Evolutionary conservation across 2,888 invertebrate species (phyloP), one percentile per base, ranked within the genome.

Genomic region (Pocota personata): DNA sequence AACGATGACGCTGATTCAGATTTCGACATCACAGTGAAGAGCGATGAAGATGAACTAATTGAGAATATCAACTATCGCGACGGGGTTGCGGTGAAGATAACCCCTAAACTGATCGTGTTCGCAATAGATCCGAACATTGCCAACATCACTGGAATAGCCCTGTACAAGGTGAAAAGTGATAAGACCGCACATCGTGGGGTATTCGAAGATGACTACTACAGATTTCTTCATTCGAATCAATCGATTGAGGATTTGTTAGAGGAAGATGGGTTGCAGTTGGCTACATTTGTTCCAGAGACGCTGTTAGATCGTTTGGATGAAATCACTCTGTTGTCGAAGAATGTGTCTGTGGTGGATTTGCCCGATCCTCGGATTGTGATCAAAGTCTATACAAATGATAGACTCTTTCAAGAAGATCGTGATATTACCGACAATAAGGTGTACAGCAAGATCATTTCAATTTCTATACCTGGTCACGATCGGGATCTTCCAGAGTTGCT

Each of bases 381-480:
- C 16, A 94, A 92, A 82, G 89, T 94, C 7, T 94, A 93, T 90
- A 92, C 93, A 73, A 94, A 93, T 88, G 94, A 94, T 88, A 92
- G 92, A 1, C 91, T 94, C 27, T 94, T 94, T 89, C 94, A 94
- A 90, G 93, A 94, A 88, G 88, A 93, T 50, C 89, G 90, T 37
- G 82, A 87, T 14, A 89, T 90, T 19, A 88, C 89, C 4, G 90
- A 92, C 58, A 86, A 87, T 88, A 72, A 87, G 72, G 87, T 89
- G 14, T 73, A 87, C 30, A 94, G 94, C 88, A 93, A 93, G 40
- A 93, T 95, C 14, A 91, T 95, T 16, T 95, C 95, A 62, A 91
- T 95, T 19, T 93, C 94, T 0, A 93, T 95, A 83, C 95, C 95
- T 1, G 94, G 94, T 0, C 94, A 92, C 88, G 93, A 93, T 14